A percentile compares a stretch with the other conserved stretches of the same genome.
Evolutionary conservation across 2,888 invertebrate genomes (phyloP).

Genomic region (Plebejus argus): DNA sequence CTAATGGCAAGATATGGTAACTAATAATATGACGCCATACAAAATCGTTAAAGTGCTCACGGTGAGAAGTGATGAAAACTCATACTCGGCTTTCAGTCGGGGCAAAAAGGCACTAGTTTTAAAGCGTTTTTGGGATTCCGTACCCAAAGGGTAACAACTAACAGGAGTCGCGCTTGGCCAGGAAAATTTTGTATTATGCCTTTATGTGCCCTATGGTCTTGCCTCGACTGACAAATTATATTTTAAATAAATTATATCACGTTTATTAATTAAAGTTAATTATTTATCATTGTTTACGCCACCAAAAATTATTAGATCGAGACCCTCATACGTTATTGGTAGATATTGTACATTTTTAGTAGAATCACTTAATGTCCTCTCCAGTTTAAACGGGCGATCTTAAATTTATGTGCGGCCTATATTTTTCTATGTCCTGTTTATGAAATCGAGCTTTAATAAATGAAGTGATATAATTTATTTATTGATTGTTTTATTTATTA

Average conservation of each 20-base stretch:
- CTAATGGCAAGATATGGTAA: no score
- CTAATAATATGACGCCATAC: no score
- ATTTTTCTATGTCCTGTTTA: no score
- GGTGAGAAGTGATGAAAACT: neutral
- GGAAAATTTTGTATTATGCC: no score
- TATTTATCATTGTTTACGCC: neutral
- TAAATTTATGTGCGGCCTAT: neutral
- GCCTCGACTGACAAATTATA: neutral
- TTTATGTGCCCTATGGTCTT: neutral
- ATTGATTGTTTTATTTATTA: no score
- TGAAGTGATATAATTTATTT: no score
- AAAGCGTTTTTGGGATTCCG: neutral
- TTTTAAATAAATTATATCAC: neutral
- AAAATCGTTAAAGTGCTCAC: neutral
- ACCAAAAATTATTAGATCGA: neutral
- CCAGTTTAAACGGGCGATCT: neutral
- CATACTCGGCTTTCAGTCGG: neutral
- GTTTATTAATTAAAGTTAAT: neutral
- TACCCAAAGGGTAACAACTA: neutral
- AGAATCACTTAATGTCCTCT: neutral
- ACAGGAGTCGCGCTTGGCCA: neutral
- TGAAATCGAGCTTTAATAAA: no score
- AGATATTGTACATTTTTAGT: no score
- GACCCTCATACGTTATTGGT: no score
- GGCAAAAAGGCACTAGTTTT: neutral